Evolutionary conservation across 64 coral and sea anemone genomes (phyloP), one percentile per base, ranked within the genome.

Genomic region (Stichodactyla helianthus): DNA sequence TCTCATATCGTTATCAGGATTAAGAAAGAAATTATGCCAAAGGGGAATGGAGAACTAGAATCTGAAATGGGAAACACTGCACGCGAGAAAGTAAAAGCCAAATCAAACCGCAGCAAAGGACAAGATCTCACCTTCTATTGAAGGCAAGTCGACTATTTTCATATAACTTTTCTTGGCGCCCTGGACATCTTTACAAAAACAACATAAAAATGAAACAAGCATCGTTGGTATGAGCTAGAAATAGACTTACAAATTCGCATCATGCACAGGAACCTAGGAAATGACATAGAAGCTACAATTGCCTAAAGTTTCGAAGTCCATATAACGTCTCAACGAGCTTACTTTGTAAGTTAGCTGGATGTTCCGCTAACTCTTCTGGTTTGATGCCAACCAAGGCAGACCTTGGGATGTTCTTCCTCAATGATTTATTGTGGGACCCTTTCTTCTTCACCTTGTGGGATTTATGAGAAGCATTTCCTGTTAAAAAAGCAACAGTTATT

Each of bases 61-160:
- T 31, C 28, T 31, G 28, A 31, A 44, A 44, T 44, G 35, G 35
- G 35, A 44, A 44, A 44, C 2, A 44, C 35, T 44, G 35, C 35
- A 44, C 35, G 35, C 35, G 0, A 44, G 35, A 44, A 44, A 44
- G 35, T 44, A 44, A 44, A 44, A 44, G 35, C 35, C 35, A 44
- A 44, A 44, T 44, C 2, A 44, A 44, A 44, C 35, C 35, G 35
- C 35, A 44, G 2, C 2, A 3, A 44, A 44, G 35, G 0, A 20
- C 63, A n/a, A 68, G 63, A 31, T 74, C 78, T 52, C 52, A 81
- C 78, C 78, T 81, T 81, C 78, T 16, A 81, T 81, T 81, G 35
- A 19, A 10, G 78, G 78, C 51, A 81, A 81, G 50, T 81, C 52
- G 1, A 81, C 52, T 51, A 51, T 81, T 81, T 81, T 51, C 52